Conservation (phyloP, 1,140 invertebrate genomes). For the Sinonovacula constricta region DNA sequence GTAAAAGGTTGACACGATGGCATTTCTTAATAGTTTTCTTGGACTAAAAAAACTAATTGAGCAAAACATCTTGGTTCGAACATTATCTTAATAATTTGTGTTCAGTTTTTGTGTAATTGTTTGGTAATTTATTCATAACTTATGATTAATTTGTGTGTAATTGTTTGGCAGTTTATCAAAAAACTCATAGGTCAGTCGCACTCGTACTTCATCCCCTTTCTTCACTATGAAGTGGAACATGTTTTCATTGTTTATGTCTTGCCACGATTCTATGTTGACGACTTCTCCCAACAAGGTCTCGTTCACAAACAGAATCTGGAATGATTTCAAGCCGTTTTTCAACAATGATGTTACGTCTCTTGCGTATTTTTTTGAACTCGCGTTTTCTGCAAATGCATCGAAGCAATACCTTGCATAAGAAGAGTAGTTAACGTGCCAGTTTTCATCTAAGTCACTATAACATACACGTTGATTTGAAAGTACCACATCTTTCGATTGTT, state of each 20-base stretch:
- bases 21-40: no score
- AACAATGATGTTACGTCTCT: background rate
- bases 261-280: constrained; percentile 26
- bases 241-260: background rate
- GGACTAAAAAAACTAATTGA: no score
- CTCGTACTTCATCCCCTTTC: background rate
- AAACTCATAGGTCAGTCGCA: background rate
- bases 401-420: constrained; percentile 12
- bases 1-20: no score
- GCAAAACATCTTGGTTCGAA: no score
- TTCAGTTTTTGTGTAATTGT: no score
- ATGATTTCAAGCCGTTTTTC: constrained; percentile 14
- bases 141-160: no score
- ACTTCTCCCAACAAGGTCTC: constrained; percentile 25
- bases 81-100: no score
- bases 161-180: background rate
- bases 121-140: no score
- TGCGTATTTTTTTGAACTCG: background rate
- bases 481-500: constrained; percentile 10
- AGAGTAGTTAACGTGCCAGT: constrained; percentile 30
- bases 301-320: constrained; percentile 20
- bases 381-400: constrained; percentile 22
- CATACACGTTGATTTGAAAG: constrained; percentile 16
- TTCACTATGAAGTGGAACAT: constrained; percentile 33
- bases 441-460: constrained; percentile 39